phyloP scores from a whole-genome alignment of 2,888 invertebrate genomes.

The Cantharis nigra region DNA sequence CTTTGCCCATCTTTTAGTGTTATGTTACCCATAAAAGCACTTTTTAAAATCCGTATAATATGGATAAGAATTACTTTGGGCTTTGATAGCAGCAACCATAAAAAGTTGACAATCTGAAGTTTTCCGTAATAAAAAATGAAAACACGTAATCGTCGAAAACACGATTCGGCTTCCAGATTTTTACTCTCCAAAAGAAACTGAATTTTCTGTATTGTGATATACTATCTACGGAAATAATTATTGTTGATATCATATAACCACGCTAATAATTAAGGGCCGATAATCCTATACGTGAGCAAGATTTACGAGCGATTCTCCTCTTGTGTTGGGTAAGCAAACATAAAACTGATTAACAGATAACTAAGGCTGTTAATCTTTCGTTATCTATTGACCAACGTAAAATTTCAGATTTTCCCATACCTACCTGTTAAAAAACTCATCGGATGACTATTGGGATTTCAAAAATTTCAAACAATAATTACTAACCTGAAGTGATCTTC shows the following conservation, averaged over 20 bases:
- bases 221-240: not conserved
- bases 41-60: not conserved
- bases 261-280: not conserved
- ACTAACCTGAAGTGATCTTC: conserved; percentile 81
- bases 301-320: not conserved
- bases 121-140: not conserved
- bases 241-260: not conserved
- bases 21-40: not conserved
- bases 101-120: not conserved
- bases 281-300: not conserved
- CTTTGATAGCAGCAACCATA: not conserved
- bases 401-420: not conserved
- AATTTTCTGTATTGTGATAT: not conserved
- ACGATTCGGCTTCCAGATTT: not conserved
- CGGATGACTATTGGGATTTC: too few species aligned
- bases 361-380: not conserved
- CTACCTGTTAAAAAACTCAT: too few species aligned
- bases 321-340: not conserved
- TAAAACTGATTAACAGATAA: not conserved
- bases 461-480: not conserved
- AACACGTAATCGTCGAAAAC: not conserved
- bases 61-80: not conserved
- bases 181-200: not conserved
- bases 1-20: not conserved
- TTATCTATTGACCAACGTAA: not conserved